Conservation (phyloP, 92 coral and sea anemone genomes). For the Porites evermanni region DNA sequence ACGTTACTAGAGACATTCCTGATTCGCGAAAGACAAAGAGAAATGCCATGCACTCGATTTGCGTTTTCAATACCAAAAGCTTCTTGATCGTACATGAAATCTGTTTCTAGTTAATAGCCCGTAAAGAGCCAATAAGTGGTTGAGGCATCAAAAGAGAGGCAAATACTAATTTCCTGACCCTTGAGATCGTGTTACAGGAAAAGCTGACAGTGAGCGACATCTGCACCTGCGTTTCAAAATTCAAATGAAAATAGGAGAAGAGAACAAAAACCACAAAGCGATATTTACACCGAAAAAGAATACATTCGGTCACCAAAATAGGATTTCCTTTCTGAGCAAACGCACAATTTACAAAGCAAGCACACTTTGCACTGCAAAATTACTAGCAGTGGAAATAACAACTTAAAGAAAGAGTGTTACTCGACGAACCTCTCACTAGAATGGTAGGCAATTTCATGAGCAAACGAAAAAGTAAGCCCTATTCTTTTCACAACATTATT, state of each 20-base stretch:
- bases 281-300: too few species aligned
- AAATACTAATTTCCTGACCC: slow-evolving; percentile 25
- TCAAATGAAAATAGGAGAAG: neutral
- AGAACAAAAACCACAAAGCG: neutral
- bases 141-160: neutral
- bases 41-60: neutral
- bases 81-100: neutral
- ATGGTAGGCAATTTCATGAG: too few species aligned
- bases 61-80: neutral
- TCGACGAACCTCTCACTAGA: too few species aligned
- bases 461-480: too few species aligned
- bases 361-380: too few species aligned
- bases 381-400: too few species aligned
- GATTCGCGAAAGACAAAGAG: neutral
- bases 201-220: neutral
- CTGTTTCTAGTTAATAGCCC: neutral
- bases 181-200: neutral
- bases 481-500: too few species aligned
- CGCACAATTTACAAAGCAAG: too few species aligned
- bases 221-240: neutral
- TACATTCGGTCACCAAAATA: too few species aligned
- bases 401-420: too few species aligned
- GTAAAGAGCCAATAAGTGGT: neutral
- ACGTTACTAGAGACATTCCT: neutral
- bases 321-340: too few species aligned